Evolutionary conservation across 2,113 vertebrate species (phyloP).

Genomic region (Rhinogobius similis): DNA sequence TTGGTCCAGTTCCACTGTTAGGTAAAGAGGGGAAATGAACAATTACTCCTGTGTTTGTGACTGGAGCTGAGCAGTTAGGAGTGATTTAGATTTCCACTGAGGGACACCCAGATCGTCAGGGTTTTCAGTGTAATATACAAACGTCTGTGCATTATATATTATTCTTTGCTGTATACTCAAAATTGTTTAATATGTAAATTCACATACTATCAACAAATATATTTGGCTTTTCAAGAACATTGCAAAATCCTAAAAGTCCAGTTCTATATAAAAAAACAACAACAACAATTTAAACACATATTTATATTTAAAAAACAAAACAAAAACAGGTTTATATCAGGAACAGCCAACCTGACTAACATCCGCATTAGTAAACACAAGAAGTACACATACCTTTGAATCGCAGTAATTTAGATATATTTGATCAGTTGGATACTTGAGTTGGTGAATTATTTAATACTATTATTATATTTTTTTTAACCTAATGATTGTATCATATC

Average conservation of each 20-base stretch:
- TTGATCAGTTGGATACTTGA: too few relatives aligned
- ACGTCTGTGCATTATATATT: conserved; percentile 10
- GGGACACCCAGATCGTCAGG: conserved; percentile 44
- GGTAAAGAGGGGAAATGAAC: conserved; percentile 82
- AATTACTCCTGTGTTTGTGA: conserved; percentile 68
- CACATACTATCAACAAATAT: not conserved
- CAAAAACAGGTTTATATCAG: too few relatives aligned
- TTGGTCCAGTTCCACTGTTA: conserved; percentile 81
- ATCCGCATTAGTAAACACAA: not conserved
- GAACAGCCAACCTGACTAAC: too few relatives aligned
- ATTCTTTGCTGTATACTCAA: conserved; percentile 2
- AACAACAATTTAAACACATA: too few relatives aligned
- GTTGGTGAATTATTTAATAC: not conserved
- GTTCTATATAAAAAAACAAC: too few relatives aligned
- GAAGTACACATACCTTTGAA: not conserved
- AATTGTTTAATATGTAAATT: not conserved
- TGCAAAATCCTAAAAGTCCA: too few relatives aligned
- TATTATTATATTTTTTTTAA: not conserved
- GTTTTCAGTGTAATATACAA: conserved; percentile 35
- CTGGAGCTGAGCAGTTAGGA: conserved; percentile 24
- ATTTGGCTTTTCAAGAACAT: not conserved
- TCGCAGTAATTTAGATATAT: not conserved
- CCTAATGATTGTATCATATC: too few relatives aligned
- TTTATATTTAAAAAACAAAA: too few relatives aligned
- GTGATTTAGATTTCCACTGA: conserved; percentile 20